Base-by-base conservation (phyloP, 2,797 vertebrate genomes). In the Hylomyscus alleni region DNA sequence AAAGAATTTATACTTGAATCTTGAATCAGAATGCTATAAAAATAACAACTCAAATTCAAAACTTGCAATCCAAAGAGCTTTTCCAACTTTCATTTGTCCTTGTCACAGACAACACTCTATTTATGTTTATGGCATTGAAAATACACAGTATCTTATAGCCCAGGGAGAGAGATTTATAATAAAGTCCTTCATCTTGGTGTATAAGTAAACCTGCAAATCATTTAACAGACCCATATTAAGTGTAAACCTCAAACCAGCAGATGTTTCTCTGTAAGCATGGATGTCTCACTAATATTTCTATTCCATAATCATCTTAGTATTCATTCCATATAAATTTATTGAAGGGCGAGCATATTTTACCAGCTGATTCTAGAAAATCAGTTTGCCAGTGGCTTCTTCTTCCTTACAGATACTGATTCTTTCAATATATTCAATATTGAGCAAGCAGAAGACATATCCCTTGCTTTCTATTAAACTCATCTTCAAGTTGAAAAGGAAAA, bases 201-300 rank as follows among this genome's bases (percentile, higher is more conserved):
- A 78, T 97, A 95, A 97, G 12, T 95, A 52, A 97, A 93, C 94
- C 96, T 98, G 96, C 89, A 98, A 98, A 98, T 97, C 96, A 96
- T 97, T 98, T 96, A 97, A 97, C 58, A 98, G 97, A 95, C 90
- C 97, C 95, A 96, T 62, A 78, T 95, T 97, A 98, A 98, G 94
- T 97, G 95, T 97, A 98, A 98, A 76, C 75, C 13, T 96, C 91
- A 78, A 93, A 97, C 77, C 67, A 97, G 89, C 97, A 98, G 96
- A 98, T 98, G 97, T 97, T 87, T 96, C 93, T 34, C 58, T 95
- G 62, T 93, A 96, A 75, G 94, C 97, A 97, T 91, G 31, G 97
- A 97, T 88, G 4, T 37, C 19, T 94, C 67, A 56, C 7, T 47
- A 97, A 62, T 65, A n/a, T 89, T 44, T 93, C 26, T 95, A 69